A percentile compares a stretch with the other conserved stretches of the same genome.
These are phyloP conservation scores for Ptychadena robeensis DNA, from an alignment of 2,797 vertebrate species.

Conservation along the genomic window DNA sequence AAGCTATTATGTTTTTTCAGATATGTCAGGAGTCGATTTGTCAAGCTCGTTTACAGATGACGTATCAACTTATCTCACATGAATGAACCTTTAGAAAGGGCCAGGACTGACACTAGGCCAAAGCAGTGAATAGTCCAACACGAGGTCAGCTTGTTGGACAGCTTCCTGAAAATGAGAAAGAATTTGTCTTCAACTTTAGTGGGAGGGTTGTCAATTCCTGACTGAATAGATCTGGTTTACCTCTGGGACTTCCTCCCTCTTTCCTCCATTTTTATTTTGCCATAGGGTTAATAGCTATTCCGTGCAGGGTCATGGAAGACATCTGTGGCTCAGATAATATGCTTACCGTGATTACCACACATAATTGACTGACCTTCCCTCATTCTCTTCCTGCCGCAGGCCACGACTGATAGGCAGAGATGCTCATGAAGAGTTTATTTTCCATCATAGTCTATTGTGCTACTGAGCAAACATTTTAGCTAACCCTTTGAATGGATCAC, in stretches of 20 bases:
- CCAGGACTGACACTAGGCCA: constrained; percentile 63
- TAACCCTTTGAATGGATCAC: constrained; percentile 85
- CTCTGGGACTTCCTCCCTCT: constrained; percentile 73
- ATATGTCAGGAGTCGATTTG: constrained; percentile 70
- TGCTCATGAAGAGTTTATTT: constrained; percentile 82
- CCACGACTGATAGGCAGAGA: constrained; percentile 82
- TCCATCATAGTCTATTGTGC: constrained; percentile 85
- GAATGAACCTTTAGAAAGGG: constrained; percentile 79
- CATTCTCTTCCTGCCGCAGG: constrained; percentile 82
- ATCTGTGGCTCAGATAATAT: constrained; percentile 93
- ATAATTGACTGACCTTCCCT: constrained; percentile 96
- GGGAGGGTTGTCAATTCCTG: constrained; percentile 74
- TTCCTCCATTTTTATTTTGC: constrained; percentile 82
- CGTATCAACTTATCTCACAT: constrained; percentile 83
- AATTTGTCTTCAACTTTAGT: constrained; percentile 62
- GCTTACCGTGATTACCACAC: constrained; percentile 92
- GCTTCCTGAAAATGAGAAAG: constrained; percentile 70
- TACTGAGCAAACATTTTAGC: constrained; percentile 95
- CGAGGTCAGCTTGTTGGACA: constrained; percentile 66
- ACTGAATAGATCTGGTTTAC: constrained; percentile 79
- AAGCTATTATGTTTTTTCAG: constrained; percentile 55
- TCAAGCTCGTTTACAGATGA: constrained; percentile 73
- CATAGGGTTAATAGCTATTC: constrained; percentile 88
- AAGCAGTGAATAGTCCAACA: neutral
- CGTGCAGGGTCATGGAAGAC: constrained; percentile 92